Evolutionary conservation across 2,113 vertebrate genomes (phyloP).

Genomic region (Pygathrix nemaeus): DNA sequence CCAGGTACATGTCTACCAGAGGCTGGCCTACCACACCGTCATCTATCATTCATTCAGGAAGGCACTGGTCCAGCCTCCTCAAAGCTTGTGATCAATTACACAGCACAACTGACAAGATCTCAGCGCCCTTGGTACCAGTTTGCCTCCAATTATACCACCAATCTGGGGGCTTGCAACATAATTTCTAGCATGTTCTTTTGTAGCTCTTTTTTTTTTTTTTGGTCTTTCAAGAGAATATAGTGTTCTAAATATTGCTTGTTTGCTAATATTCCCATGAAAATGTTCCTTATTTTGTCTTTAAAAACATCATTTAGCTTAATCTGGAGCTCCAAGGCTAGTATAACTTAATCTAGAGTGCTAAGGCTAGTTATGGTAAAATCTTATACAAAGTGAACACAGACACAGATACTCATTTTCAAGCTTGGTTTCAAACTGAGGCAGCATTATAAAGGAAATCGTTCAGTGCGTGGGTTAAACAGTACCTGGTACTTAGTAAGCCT

Average conservation of each 20-base stretch:
- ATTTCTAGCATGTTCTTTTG: not conserved
- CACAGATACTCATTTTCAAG: not conserved
- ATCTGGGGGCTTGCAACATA: accelerated
- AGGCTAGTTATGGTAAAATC: not conserved
- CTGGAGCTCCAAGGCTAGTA: not conserved
- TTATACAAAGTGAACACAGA: not conserved
- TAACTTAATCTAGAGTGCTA: not conserved
- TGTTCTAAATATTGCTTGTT: not conserved
- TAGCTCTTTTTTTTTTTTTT: not conserved
- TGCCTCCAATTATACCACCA: not conserved
- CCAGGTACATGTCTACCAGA: accelerated
- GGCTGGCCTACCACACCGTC: not conserved
- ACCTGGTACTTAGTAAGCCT: not conserved
- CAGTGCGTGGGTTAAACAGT: not conserved
- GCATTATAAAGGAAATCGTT: not conserved
- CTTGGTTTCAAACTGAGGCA: not conserved
- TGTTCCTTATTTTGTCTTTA: conserved; percentile 11
- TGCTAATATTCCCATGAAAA: conserved; percentile 14
- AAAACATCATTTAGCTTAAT: conserved; percentile 12
- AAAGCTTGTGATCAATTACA: not conserved
- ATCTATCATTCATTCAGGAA: not conserved
- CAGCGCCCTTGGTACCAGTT: accelerated
- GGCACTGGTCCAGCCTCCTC: not conserved
- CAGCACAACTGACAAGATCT: accelerated
- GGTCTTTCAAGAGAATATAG: not conserved